Evolutionary conservation across 2,797 vertebrate genomes (phyloP), one percentile per base, ranked within the genome.

Genomic region (Typhlichthys subterraneus): DNA sequence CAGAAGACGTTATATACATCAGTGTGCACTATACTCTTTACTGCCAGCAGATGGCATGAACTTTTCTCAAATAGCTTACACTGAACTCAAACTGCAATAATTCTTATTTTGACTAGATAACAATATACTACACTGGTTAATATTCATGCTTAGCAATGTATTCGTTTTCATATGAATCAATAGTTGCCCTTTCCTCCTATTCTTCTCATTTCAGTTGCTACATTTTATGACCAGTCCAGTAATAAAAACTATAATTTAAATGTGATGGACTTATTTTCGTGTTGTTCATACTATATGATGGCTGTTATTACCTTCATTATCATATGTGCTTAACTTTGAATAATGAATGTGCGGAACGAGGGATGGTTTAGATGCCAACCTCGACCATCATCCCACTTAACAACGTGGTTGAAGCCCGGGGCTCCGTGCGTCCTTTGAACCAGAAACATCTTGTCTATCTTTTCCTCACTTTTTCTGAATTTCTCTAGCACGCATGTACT

Each of bases 11-110:
- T 23, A 29, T 29, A 29, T 29, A 38, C 11, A 13, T 54, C 33
- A 2, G 54, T 56, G 54, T 45, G 54, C 10, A 56, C 13, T 38
- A 42, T 38, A 42, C 54, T 42, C 29, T 5, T 11, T 56, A 10
- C 42, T 2, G 42, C 8, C 83, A 73, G 80, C 1, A 81, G 86
- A 47, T 75, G 83, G 83, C 75, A 75, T 73, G 72, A 85, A n/a
- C 78, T 69, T 61, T 54, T 38, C 51, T 47, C 7, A 8, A 10
- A 1, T 4, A 45, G 50, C 9, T 14, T 17, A 14, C 33, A 9
- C 11, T 42, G 12, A 56, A 42, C 19, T 17, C 59, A 15, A 8
- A 3, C 23, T 29, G 13, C 15, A 12, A 23, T 51, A 42, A 2
- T 57, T 61, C 4, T 10, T 42, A 45, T 61, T 56, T 10, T 13